Base-by-base conservation (phyloP, 2,797 vertebrate genomes). In the Pogoniulus pusillus region DNA sequence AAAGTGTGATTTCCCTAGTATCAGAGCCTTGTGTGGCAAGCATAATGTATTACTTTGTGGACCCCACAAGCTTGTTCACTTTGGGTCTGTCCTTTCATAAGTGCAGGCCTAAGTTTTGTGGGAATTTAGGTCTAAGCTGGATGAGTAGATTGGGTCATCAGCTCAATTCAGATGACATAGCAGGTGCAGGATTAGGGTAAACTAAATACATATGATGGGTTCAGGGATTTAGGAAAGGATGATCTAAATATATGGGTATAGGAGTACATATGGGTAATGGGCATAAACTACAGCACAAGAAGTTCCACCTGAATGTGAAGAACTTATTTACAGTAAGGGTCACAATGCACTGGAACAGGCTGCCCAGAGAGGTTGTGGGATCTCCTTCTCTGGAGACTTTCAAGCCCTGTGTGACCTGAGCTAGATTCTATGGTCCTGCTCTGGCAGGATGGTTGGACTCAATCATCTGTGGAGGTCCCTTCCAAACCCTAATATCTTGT, bases 71-170 rank as follows among this genome's bases (percentile, higher is more conserved):
- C 8, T 66, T 32, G 16, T 43, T 77, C 10, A 23, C 45, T 60
- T 68, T 10, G n/a, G 1, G n/a, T 62, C 53, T 75, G 7, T 49
- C 20, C 78, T 75, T 30, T 63, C 29, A 9, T 34, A 1, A 17
- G 6, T 45, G 30, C 74, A 57, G 39, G 49, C 66, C 24, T 51
- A 54, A n/a, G 8, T 58, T n/a, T 35, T 77, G 16, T 0, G 0
- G 29, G 15, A 60, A 26, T 77, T 60, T 26, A 58, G 5, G 22
- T 13, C 1, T 37, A 82, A 55, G 7, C 53, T 79, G 53, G 27
- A n/a, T 73, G 15, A 34, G 4, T 71, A 23, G 24, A 19, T 75
- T 39, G 43, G 24, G 26, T 66, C 62, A 55, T 70, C 47, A 47
- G 16, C 34, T 32, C 27, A 18, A 8, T 68, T 41, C n/a, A 47